Conservation (phyloP, 1,140 invertebrate genomes). For the Hyles euphorbiae region DNA sequence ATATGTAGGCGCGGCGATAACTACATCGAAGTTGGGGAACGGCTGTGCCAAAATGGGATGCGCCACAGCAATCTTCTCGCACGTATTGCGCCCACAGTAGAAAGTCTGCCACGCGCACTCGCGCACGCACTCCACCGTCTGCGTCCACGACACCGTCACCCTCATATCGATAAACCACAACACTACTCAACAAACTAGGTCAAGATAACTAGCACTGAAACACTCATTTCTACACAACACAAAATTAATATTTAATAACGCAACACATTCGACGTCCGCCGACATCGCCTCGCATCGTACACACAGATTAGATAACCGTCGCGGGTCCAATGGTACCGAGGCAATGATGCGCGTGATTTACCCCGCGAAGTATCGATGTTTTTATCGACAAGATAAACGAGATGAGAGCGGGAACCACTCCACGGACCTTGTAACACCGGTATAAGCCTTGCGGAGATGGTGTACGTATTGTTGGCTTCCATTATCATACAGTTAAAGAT, state of each 20-base stretch:
- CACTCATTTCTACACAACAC: constrained; percentile 11
- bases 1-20: constrained; percentile 50
- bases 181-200: constrained; percentile 21
- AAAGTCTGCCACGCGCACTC: constrained; percentile 49
- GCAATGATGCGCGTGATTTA: constrained; percentile 57
- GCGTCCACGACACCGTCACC: constrained; percentile 39
- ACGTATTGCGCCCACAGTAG: constrained; percentile 41
- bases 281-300: constrained; percentile 36
- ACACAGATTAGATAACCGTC: constrained; percentile 49
- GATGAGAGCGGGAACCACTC: background rate
- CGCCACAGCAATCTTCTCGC: constrained; percentile 41
- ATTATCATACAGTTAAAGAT: constrained; percentile 32
- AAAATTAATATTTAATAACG: constrained; percentile 1
- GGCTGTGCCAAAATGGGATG: constrained; percentile 42
- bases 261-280: constrained; percentile 32
- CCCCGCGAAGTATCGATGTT: constrained; percentile 40
- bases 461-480: constrained; percentile 19
- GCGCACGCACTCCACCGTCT: constrained; percentile 40
- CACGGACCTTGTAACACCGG: background rate
- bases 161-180: constrained; percentile 46
- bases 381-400: constrained; percentile 50
- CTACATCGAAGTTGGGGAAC: constrained; percentile 51
- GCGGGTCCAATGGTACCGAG: constrained; percentile 47
- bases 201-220: constrained; percentile 2
- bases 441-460: constrained; percentile 11